Percentiles rank a stretch among this genome's conserved stretches.
Evolutionary conservation across 2,113 vertebrate genomes (phyloP).

Genomic region (Choloepus hoffmanni): DNA sequence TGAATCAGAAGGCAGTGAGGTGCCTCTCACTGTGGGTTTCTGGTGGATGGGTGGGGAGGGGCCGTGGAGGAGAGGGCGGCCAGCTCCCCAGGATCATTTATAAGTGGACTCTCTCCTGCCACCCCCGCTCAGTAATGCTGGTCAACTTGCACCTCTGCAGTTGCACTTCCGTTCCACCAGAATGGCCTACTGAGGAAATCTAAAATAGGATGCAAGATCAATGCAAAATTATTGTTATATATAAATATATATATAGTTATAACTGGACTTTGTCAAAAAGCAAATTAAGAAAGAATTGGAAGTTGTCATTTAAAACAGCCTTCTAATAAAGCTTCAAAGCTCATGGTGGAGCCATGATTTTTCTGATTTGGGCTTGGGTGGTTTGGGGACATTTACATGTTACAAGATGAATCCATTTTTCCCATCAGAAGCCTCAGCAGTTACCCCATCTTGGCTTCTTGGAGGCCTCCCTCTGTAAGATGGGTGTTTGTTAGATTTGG

Average conservation of each 20-base stretch:
- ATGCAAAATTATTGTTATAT: conserved; percentile 84
- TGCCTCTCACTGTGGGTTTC: conserved; percentile 63
- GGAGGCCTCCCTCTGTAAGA: neutral
- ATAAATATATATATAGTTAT: conserved; percentile 75
- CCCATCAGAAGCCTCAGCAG: neutral
- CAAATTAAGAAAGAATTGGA: conserved; percentile 79
- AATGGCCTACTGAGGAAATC: conserved; percentile 80
- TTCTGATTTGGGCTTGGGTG: neutral
- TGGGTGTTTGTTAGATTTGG: neutral
- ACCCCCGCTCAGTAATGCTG: neutral
- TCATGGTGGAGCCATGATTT: fast-evolving
- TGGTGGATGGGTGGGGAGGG: neutral
- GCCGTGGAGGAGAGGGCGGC: neutral
- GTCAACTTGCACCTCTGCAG: neutral
- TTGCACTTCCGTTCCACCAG: conserved; percentile 75
- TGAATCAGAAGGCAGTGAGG: conserved; percentile 54
- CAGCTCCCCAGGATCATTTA: neutral
- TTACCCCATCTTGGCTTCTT: neutral
- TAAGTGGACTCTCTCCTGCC: neutral
- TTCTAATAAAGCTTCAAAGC: conserved; percentile 91
- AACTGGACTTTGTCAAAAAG: conserved; percentile 85
- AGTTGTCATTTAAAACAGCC: conserved; percentile 86
- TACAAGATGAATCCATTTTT: neutral
- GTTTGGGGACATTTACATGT: fast-evolving
- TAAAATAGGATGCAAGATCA: conserved; percentile 85